Evolutionary conservation across 2,797 vertebrate species (phyloP).

Genomic region (Calcarius lapponicus): DNA sequence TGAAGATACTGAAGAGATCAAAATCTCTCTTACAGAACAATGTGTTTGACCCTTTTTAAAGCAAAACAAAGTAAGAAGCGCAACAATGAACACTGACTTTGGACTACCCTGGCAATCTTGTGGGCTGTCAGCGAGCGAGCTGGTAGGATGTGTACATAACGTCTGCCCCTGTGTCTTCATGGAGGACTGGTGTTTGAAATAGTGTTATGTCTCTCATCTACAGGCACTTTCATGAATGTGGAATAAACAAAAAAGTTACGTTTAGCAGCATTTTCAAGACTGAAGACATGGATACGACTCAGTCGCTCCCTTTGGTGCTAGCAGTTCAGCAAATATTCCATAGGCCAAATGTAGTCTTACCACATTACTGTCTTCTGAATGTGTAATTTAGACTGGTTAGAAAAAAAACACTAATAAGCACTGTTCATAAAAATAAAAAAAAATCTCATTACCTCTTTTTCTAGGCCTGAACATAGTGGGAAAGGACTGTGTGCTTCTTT

Average conservation of each 20-base stretch:
- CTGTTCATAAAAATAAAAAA: constrained; percentile 38
- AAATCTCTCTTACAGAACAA: background rate
- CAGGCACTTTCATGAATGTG: constrained; percentile 72
- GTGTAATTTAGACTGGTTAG: constrained; percentile 67
- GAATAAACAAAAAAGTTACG: constrained; percentile 52
- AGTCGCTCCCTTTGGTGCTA: constrained; percentile 74
- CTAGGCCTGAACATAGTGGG: constrained; percentile 24
- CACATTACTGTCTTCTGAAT: constrained; percentile 61
- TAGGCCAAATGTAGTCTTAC: constrained; percentile 63
- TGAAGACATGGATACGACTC: constrained; percentile 44
- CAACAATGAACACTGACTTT: background rate
- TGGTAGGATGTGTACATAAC: constrained; percentile 48
- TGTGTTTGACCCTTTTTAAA: constrained; percentile 3
- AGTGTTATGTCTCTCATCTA: constrained; percentile 70
- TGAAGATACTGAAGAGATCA: background rate
- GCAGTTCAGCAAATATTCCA: constrained; percentile 52
- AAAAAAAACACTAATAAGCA: constrained; percentile 51
- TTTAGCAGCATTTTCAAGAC: background rate
- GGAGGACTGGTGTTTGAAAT: constrained; percentile 56
- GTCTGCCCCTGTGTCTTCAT: background rate
- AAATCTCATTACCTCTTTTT: constrained; percentile 66
- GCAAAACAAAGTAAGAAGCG: background rate
- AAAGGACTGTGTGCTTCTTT: constrained; percentile 45
- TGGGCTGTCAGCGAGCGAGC: constrained; percentile 41
- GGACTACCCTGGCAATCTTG: constrained; percentile 23